A percentile compares a stretch with the other conserved stretches of the same genome.
These are phyloP conservation scores for Chelonoidis abingdonii DNA, from an alignment of 2,113 vertebrate genomes.

Conservation along the genomic window DNA sequence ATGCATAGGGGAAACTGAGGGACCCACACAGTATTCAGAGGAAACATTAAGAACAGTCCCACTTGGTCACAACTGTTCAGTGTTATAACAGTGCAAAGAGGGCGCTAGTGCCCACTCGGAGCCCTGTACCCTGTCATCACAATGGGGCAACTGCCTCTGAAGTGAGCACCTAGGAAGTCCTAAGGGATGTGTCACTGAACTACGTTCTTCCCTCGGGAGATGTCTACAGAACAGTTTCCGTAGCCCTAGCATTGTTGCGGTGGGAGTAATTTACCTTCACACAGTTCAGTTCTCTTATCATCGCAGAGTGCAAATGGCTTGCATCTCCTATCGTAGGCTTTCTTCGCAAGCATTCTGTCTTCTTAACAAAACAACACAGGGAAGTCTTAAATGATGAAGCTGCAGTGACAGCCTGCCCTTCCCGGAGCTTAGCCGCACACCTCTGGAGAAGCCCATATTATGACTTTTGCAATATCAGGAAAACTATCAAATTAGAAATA, in stretches of 20 bases:
- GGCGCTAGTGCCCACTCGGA: too few relatives aligned
- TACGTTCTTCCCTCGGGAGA: neutral
- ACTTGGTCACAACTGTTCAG: too few relatives aligned
- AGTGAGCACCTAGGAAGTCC: too few relatives aligned
- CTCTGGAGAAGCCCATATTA: conserved; percentile 35
- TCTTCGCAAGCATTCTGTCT: accelerated
- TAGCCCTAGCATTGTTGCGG: too few relatives aligned
- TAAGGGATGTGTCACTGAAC: neutral
- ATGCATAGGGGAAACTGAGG: too few relatives aligned
- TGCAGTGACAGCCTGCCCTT: neutral
- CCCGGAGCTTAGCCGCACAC: neutral
- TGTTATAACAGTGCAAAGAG: too few relatives aligned
- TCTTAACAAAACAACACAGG: accelerated
- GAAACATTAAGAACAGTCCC: too few relatives aligned
- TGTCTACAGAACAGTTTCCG: neutral
- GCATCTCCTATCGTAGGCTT: accelerated
- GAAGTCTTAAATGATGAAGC: neutral
- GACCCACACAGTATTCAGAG: too few relatives aligned
- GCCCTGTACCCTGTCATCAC: too few relatives aligned
- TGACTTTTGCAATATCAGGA: conserved; percentile 55
- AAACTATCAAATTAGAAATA: conserved; percentile 61
- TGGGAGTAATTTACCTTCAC: neutral
- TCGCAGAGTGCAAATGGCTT: neutral
- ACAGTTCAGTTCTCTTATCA: neutral
- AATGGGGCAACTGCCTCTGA: too few relatives aligned